Conservation (phyloP, 2,113 vertebrate species). For the Tor tambroides region DNA sequence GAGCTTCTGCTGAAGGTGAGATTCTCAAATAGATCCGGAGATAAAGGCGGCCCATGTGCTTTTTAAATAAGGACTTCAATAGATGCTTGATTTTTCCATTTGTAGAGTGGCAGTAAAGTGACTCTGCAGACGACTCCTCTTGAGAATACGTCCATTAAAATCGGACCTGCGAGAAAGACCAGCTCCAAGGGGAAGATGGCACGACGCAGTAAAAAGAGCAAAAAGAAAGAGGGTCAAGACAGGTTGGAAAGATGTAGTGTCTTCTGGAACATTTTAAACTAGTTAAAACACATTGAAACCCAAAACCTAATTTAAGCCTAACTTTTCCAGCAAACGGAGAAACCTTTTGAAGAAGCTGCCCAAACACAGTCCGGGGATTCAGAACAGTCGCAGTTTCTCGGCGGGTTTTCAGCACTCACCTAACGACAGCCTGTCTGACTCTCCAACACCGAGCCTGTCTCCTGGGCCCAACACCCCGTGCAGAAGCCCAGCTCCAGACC, state of each 20-base stretch:
- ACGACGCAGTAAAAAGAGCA: conserved; percentile 86
- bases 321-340: conserved; percentile 71
- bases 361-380: conserved; percentile 84
- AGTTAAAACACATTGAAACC: not conserved
- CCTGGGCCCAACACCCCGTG: conserved; percentile 84
- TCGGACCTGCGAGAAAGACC: conserved; percentile 87
- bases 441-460: conserved; percentile 87
- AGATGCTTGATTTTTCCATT: not conserved
- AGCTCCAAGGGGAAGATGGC: conserved; percentile 91
- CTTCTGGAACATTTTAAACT: not conserved
- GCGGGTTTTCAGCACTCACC: conserved; percentile 91
- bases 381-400: conserved; percentile 92
- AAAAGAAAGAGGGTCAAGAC: conserved; percentile 86
- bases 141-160: conserved; percentile 94
- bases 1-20: conserved; percentile 91
- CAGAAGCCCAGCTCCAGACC: conserved; percentile 84
- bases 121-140: conserved; percentile 88
- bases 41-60: not conserved
- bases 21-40: not conserved
- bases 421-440: conserved; percentile 90
- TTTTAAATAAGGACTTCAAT: not conserved
- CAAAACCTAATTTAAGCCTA: not conserved
- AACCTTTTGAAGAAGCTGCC: conserved; percentile 91
- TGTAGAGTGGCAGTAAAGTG: conserved; percentile 90
- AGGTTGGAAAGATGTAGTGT: conserved; percentile 70